A percentile compares a stretch with the other conserved stretches of the same genome.
These are phyloP conservation scores for Philantomba maxwellii DNA, from an alignment of 2,113 vertebrate genomes.

Conservation along the genomic window DNA sequence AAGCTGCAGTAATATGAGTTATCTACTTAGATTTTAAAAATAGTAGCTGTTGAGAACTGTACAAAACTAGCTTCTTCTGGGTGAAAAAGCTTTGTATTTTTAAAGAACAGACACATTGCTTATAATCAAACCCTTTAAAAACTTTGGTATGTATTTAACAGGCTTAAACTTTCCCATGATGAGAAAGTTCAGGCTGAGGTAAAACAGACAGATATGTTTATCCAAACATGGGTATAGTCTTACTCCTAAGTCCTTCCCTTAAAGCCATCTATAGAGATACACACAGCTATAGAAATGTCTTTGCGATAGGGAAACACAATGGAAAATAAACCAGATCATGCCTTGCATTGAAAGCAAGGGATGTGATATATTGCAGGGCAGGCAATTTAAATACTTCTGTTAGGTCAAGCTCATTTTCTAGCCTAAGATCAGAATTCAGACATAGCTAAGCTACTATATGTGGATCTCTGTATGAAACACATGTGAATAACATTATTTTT, in stretches of 20 bases:
- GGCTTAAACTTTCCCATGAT: background rate
- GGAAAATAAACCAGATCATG: background rate
- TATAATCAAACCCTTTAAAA: slow-evolving; percentile 6
- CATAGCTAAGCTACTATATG: background rate
- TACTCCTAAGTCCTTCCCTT: background rate
- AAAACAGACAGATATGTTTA: slow-evolving; percentile 22
- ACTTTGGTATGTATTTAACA: background rate
- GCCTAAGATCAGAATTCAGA: slow-evolving; percentile 40
- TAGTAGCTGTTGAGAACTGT: background rate
- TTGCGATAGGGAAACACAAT: background rate
- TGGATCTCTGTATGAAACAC: slow-evolving; percentile 24
- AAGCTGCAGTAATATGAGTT: background rate
- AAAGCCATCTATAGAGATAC: background rate
- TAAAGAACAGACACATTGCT: background rate
- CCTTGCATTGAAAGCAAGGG: background rate
- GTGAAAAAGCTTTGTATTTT: background rate
- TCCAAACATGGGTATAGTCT: background rate
- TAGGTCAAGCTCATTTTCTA: slow-evolving; percentile 42
- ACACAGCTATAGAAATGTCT: background rate
- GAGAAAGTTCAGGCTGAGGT: background rate
- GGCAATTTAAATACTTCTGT: slow-evolving; percentile 19
- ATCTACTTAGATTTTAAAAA: background rate
- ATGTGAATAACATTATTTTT: slow-evolving; percentile 45
- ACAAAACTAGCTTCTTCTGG: background rate
- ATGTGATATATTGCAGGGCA: background rate